These are phyloP conservation scores for Menura novaehollandiae DNA, from an alignment of 2,113 vertebrate species.

Conservation along the genomic window DNA sequence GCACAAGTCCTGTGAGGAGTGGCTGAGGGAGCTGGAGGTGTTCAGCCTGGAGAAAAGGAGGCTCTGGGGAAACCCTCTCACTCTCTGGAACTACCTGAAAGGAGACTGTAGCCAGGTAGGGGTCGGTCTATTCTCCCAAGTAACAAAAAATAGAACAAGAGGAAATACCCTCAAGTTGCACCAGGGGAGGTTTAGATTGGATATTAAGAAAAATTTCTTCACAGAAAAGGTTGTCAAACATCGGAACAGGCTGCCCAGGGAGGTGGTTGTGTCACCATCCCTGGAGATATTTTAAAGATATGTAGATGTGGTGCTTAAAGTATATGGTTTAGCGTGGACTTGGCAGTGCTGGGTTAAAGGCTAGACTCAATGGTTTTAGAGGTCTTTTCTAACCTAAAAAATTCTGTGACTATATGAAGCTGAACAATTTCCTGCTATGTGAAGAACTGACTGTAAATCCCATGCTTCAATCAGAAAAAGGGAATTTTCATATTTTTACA, in stretches of 20 bases:
- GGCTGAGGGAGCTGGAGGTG: background rate
- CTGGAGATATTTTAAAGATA: background rate
- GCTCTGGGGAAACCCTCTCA: fast-evolving
- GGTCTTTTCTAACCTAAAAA: background rate
- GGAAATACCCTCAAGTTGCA: background rate
- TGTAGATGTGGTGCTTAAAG: background rate
- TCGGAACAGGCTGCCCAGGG: background rate
- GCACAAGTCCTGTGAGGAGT: fast-evolving
- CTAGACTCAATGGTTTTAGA: background rate
- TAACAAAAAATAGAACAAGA: background rate
- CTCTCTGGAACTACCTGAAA: fast-evolving
- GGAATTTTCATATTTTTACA: background rate
- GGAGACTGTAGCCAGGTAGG: fast-evolving
- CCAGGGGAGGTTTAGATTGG: too few relatives aligned
- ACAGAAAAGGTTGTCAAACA: background rate
- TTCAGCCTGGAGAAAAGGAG: background rate
- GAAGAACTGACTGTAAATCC: background rate
- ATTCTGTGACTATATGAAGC: background rate
- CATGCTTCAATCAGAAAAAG: background rate
- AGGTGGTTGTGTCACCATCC: too few relatives aligned
- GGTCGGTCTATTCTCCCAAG: fast-evolving
- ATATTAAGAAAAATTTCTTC: background rate
- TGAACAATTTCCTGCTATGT: background rate
- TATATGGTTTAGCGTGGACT: background rate
- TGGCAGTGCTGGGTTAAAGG: background rate